phyloP scores from a whole-genome alignment of 1,140 invertebrate species.

The Lasioglossum albipes region DNA sequence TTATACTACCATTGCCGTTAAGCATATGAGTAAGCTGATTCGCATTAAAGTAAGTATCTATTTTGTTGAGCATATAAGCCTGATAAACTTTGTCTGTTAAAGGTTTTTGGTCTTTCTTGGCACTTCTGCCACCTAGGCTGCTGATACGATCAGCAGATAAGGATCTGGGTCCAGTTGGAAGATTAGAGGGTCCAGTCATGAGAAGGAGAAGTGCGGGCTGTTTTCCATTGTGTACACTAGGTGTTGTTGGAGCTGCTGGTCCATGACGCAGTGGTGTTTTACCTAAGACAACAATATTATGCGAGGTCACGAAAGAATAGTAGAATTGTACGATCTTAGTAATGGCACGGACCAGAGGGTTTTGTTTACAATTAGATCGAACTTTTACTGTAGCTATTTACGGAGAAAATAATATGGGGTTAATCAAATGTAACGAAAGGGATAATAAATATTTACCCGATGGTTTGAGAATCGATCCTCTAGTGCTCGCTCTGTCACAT shows the following conservation, averaged over 20 bases:
- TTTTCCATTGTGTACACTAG: slow-evolving; percentile 9
- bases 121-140: slow-evolving; percentile 54
- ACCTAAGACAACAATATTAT: slow-evolving; percentile 33
- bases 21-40: slow-evolving; percentile 62
- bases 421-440: neutral
- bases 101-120: slow-evolving; percentile 71
- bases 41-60: slow-evolving; percentile 69
- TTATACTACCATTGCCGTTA: slow-evolving; percentile 72
- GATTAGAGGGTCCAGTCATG: no score
- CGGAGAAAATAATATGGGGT: no score
- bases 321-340: no score
- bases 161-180: slow-evolving; percentile 56
- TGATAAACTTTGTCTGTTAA: slow-evolving; percentile 74
- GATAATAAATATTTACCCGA: slow-evolving; percentile 39
- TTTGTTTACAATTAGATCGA: no score
- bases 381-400: no score
- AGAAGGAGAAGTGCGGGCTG: no score
- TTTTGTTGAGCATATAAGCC: slow-evolving; percentile 64
- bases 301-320: no score
- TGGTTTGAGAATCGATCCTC: slow-evolving; percentile 55
- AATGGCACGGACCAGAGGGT: no score
- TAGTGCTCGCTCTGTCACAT: slow-evolving; percentile 59
- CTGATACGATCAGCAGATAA: slow-evolving; percentile 69
- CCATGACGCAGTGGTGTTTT: slow-evolving; percentile 47
- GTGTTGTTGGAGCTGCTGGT: slow-evolving; percentile 54